These are phyloP conservation scores for Eulemur coronatus DNA, from an alignment of 2,797 vertebrate species.

Conservation along the genomic window DNA sequence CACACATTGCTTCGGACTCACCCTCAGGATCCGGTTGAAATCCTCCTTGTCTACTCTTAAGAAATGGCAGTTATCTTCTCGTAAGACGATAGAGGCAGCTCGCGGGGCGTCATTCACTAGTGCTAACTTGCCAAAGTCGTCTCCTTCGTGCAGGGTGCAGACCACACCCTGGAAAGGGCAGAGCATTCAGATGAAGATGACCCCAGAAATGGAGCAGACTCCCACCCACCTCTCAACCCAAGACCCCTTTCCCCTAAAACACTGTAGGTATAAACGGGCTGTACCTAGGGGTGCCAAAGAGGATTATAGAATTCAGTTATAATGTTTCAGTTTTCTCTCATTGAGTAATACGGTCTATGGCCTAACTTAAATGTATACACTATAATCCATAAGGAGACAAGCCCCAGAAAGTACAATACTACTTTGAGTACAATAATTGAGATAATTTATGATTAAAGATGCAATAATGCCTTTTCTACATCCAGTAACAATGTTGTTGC, in stretches of 20 bases:
- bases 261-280: not conserved
- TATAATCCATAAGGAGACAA: slow-evolving; percentile 34
- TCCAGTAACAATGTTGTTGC: slow-evolving; percentile 53
- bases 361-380: slow-evolving; percentile 51
- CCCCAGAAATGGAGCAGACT: slow-evolving; percentile 9
- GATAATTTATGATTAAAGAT: slow-evolving; percentile 60
- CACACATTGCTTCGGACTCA: slow-evolving; percentile 80
- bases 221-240: not conserved
- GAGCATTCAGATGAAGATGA: slow-evolving; percentile 51
- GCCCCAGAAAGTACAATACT: slow-evolving; percentile 43
- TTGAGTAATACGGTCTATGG: slow-evolving; percentile 40
- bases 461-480: slow-evolving; percentile 66
- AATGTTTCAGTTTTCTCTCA: slow-evolving; percentile 28
- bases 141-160: slow-evolving; percentile 97
- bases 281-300: not conserved
- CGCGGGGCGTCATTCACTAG: slow-evolving; percentile 97
- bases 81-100: slow-evolving; percentile 96
- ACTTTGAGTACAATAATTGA: slow-evolving; percentile 45
- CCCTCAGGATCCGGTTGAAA: slow-evolving; percentile 97
- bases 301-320: not conserved
- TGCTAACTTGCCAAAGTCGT: slow-evolving; percentile 98
- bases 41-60: slow-evolving; percentile 98
- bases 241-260: not conserved
- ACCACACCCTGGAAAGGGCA: slow-evolving; percentile 93
- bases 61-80: slow-evolving; percentile 99